A percentile compares a stretch with the other conserved stretches of the same genome.
Evolutionary conservation across 2,113 vertebrate species (phyloP).

Genomic region (Calyptomena viridis): DNA sequence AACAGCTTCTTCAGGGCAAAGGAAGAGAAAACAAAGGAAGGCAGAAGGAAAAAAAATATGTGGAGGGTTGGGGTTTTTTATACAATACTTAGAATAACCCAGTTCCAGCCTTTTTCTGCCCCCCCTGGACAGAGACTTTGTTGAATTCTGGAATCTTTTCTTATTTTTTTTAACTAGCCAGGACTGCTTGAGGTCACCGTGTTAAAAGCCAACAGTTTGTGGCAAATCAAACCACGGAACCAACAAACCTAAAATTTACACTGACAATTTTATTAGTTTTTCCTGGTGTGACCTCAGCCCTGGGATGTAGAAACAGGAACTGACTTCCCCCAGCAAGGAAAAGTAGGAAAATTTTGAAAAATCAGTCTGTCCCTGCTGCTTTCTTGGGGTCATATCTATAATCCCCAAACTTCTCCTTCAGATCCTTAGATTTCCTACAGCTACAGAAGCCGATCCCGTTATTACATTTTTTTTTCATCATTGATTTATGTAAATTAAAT

Average conservation of each 20-base stretch:
- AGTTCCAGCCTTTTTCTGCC: not conserved
- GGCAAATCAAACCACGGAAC: not conserved
- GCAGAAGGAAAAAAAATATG: not conserved
- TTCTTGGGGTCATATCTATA: not conserved
- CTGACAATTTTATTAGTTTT: not conserved
- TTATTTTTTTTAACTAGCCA: not conserved
- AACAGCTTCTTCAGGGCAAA: conserved; percentile 56
- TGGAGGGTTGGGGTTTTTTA: fast-evolving
- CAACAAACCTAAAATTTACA: not conserved
- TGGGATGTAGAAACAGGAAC: not conserved
- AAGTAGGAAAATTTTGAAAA: not conserved
- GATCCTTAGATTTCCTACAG: not conserved
- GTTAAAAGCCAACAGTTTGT: not conserved
- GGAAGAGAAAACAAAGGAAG: conserved; percentile 12
- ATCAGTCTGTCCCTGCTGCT: not conserved
- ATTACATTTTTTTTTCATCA: not conserved
- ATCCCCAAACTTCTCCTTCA: not conserved
- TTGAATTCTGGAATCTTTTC: not conserved
- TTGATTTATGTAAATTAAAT: conserved; percentile 69
- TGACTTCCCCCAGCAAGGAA: not conserved
- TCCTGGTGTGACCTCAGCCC: not conserved
- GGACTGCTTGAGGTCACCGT: not conserved
- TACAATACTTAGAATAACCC: not conserved
- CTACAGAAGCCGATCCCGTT: conserved; percentile 7
- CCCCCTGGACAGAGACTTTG: not conserved